A percentile compares a stretch with the other conserved stretches of the same genome.
Conservation (phyloP, 2,113 vertebrate genomes). For the Craseonycteris thonglongyai region DNA sequence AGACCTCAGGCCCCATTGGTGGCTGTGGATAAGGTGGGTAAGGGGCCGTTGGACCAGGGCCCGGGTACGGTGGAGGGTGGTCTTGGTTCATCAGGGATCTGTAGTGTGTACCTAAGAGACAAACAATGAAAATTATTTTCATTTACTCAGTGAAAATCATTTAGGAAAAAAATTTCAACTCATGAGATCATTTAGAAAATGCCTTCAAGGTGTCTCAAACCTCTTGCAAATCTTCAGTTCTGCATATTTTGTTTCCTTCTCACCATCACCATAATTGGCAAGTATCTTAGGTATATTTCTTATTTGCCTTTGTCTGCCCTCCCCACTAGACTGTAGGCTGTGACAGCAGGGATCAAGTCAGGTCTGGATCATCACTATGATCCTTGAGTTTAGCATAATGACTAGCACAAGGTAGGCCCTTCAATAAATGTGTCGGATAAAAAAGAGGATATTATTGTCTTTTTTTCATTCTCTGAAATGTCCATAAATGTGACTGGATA, state of each 20-base stretch:
- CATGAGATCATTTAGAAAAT: constrained; percentile 22
- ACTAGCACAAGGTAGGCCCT: background rate
- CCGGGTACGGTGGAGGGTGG: constrained; percentile 90
- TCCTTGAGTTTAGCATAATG: background rate
- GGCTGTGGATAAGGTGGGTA: constrained; percentile 86
- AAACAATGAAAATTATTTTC: constrained; percentile 56
- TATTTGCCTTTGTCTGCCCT: background rate
- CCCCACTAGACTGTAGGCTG: background rate
- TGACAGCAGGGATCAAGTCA: background rate
- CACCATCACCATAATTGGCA: background rate
- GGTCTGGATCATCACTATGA: background rate
- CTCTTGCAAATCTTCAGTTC: background rate
- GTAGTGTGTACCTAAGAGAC: constrained; percentile 71
- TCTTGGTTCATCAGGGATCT: constrained; percentile 86
- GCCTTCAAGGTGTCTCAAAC: background rate
- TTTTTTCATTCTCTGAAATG: background rate
- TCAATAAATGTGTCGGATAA: background rate
- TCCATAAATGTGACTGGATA: background rate
- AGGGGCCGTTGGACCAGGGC: constrained; percentile 84
- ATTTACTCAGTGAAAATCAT: constrained; percentile 22
- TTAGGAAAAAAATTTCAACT: background rate
- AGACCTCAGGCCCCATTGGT: constrained; percentile 80
- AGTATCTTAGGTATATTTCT: background rate
- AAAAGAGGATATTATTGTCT: background rate
- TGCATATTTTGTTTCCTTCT: background rate